These are phyloP conservation scores for Drosophila barbarae DNA, from an alignment of 2,888 invertebrate species.

Conservation along the genomic window DNA sequence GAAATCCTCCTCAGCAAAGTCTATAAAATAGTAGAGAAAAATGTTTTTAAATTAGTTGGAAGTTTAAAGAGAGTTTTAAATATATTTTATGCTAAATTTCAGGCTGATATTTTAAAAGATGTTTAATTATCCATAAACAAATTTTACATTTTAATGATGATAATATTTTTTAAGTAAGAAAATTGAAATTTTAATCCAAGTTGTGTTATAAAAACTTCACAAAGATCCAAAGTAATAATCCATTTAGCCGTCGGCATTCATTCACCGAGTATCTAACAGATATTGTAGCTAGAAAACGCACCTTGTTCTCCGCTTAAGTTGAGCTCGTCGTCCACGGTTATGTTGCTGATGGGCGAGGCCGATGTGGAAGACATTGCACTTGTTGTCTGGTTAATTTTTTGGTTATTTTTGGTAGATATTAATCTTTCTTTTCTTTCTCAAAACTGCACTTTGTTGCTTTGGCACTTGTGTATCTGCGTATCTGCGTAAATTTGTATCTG, in stretches of 20 bases:
- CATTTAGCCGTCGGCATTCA: constrained; percentile 57
- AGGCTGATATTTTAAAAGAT: background rate
- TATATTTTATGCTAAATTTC: background rate
- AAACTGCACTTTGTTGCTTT: constrained; percentile 20
- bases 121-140: too few relatives aligned
- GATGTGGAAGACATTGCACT: constrained; percentile 79
- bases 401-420: constrained; percentile 19
- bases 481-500: constrained; percentile 22
- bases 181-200: background rate
- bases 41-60: background rate
- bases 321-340: constrained; percentile 80
- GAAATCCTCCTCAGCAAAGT: constrained; percentile 82
- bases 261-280: background rate
- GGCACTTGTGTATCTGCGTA: constrained; percentile 48
- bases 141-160: too few relatives aligned
- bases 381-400: constrained; percentile 35
- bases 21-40: constrained; percentile 68
- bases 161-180: too few relatives aligned
- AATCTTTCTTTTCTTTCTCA: background rate
- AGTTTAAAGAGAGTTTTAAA: background rate
- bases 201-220: background rate
- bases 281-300: constrained; percentile 54
- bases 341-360: constrained; percentile 80
- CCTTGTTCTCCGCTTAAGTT: constrained; percentile 78
- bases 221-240: background rate